phyloP scores from a whole-genome alignment of 2,113 vertebrate genomes.

The Melierax canorus region DNA sequence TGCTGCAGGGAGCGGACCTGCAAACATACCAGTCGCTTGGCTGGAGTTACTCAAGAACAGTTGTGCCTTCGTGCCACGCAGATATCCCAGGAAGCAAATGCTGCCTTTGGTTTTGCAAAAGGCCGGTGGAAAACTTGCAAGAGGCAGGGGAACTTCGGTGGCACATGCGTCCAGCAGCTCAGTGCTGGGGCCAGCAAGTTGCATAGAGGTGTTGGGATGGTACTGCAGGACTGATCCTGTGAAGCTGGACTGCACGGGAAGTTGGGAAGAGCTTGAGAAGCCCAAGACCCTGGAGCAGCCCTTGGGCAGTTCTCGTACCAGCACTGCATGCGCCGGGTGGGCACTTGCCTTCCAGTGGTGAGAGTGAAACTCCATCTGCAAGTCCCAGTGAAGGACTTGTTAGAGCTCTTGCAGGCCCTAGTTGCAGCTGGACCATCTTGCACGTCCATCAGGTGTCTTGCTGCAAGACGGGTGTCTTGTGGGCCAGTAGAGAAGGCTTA shows the following conservation, averaged over 20 bases:
- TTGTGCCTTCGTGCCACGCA: background rate
- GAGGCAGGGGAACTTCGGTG: background rate
- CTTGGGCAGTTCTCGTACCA: background rate
- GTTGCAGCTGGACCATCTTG: background rate
- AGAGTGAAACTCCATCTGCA: background rate
- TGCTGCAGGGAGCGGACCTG: background rate
- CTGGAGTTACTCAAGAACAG: background rate
- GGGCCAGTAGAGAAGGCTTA: background rate
- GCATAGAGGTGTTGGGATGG: background rate
- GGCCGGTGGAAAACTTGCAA: background rate
- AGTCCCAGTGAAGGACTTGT: rapidly evolving
- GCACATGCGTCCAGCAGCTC: rapidly evolving
- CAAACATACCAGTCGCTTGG: background rate
- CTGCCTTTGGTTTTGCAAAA: background rate
- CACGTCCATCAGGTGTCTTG: rapidly evolving
- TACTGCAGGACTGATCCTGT: background rate
- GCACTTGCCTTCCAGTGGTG: background rate
- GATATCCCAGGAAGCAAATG: background rate
- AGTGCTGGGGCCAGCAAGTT: background rate
- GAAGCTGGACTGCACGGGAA: background rate
- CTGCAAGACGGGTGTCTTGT: background rate
- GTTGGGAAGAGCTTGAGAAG: background rate
- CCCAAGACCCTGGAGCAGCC: background rate
- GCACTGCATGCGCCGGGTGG: background rate
- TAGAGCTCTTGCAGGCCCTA: background rate